Evolutionary conservation across 1,140 invertebrate genomes (phyloP), one percentile per base, ranked within the genome.

Genomic region (Drosophila equinoxialis): DNA sequence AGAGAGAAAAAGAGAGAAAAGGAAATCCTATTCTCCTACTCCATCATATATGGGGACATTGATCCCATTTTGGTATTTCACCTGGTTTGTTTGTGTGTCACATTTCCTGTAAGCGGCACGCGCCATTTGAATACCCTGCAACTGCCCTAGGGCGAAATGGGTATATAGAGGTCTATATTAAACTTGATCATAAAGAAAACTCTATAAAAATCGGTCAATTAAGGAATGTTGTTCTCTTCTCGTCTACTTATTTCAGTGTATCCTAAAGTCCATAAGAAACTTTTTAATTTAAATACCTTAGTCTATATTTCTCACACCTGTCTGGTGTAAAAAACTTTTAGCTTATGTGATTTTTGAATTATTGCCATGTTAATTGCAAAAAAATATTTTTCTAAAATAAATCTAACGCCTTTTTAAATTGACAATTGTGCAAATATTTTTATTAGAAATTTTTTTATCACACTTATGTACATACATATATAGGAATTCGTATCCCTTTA

Each of bases 21-120:
- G 30, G 33, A 48, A 39, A 39, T 13, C 7, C 20, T 39, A 35
- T 57, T 63, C 41, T 23, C 58, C 23, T 35, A 51, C 42, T 39
- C 14, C 79, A 68, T 74, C 74, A 79, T 33, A 5, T 75, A 66
- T 65, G 77, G 83, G 83, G 84, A 87, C 83, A 87, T 87, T 87
- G 83, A 79, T 87, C 84, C 83, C 83, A 87, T 87, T 86, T 74
- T 11, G 45, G 14, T 60, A 51, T 33, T 59, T 54, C 33, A 51
- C 45, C 45, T 51, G 17, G 45, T 23, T 51, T 59, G 57, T 59
- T 59, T 59, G 33, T 64, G 73, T 79, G 74, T 79, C 73, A 76
- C 76, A 79, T 68, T 76, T 79, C 73, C 76, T 74, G 20, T 35
- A 66, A 39, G 67, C 42, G 30, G 45, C 57, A 48, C 42, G 26